Conservation (phyloP, 2,797 vertebrate genomes). For the Scomberomorus guttatus region DNA sequence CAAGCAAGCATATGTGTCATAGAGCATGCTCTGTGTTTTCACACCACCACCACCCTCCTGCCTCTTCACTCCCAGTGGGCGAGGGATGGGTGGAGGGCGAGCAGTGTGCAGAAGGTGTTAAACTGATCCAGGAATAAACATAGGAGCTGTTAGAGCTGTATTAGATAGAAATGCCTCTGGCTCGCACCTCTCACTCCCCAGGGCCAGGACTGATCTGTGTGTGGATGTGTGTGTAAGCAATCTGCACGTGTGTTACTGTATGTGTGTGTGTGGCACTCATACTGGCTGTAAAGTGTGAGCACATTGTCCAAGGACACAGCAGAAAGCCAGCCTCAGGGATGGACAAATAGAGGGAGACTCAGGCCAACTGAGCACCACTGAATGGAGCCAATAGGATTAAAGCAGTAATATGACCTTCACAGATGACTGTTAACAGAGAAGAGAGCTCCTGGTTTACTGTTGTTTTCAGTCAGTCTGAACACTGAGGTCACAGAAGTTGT, state of each 20-base stretch:
- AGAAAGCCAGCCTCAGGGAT: constrained; percentile 60
- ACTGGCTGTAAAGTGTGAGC: constrained; percentile 56
- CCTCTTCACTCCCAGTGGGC: constrained; percentile 37
- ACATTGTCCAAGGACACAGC: constrained; percentile 71
- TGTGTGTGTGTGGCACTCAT: background rate
- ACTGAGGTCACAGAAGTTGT: constrained; percentile 14
- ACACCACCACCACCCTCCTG: constrained; percentile 44
- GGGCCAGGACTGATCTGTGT: constrained; percentile 43
- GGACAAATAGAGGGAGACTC: constrained; percentile 38
- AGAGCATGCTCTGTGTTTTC: constrained; percentile 47
- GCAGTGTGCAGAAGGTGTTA: constrained; percentile 58
- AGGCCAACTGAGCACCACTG: constrained; percentile 48
- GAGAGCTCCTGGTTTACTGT: constrained; percentile 32
- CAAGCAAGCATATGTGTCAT: constrained; percentile 43
- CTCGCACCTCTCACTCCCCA: constrained; percentile 54
- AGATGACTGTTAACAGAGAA: constrained; percentile 43
- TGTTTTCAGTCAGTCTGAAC: constrained; percentile 39
- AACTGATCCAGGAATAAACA: constrained; percentile 72
- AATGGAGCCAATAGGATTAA: constrained; percentile 70
- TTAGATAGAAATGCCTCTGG: constrained; percentile 64
- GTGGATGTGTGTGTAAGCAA: constrained; percentile 13
- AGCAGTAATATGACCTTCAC: constrained; percentile 72
- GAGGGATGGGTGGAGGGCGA: constrained; percentile 34
- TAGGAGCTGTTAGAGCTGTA: constrained; percentile 64
- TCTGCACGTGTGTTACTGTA: background rate